phyloP scores from a whole-genome alignment of 2,888 invertebrate species.

The Petrophora chlorosata region DNA sequence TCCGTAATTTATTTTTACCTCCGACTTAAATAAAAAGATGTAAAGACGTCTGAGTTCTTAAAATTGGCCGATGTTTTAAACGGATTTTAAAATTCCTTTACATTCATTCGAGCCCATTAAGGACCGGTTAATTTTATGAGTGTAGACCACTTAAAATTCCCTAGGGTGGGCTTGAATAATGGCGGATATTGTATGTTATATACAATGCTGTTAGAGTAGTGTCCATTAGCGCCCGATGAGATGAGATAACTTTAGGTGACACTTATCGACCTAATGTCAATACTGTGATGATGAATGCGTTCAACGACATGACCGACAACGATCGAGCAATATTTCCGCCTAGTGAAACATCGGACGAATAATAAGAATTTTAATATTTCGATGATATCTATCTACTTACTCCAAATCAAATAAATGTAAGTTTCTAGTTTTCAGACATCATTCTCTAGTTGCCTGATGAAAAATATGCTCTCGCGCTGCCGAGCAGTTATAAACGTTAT shows the following conservation, averaged over 20 bases:
- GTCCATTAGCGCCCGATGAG: constrained; percentile 71
- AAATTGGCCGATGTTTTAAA: constrained; percentile 49
- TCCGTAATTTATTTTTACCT: constrained; percentile 33
- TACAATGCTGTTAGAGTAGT: constrained; percentile 52
- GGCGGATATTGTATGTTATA: constrained; percentile 69
- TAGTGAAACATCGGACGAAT: no score
- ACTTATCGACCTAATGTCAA: constrained; percentile 54
- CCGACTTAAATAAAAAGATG: constrained; percentile 39
- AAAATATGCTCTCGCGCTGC: neutral
- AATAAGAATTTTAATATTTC: no score
- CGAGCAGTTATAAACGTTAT: constrained; percentile 29
- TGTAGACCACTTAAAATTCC: constrained; percentile 63
- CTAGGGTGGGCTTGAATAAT: constrained; percentile 61
- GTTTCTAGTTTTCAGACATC: no score
- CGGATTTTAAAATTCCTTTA: constrained; percentile 63
- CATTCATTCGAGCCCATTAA: constrained; percentile 59
- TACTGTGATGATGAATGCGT: constrained; percentile 49
- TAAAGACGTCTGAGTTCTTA: constrained; percentile 40
- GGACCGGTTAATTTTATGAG: constrained; percentile 67
- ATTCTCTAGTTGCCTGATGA: neutral
- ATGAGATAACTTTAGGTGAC: constrained; percentile 55
- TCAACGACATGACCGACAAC: constrained; percentile 22
- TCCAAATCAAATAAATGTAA: neutral
- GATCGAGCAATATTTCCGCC: no score
- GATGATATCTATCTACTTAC: no score